Evolutionary conservation across 2,888 invertebrate species (phyloP).

Genomic region (Catocala sponsa): DNA sequence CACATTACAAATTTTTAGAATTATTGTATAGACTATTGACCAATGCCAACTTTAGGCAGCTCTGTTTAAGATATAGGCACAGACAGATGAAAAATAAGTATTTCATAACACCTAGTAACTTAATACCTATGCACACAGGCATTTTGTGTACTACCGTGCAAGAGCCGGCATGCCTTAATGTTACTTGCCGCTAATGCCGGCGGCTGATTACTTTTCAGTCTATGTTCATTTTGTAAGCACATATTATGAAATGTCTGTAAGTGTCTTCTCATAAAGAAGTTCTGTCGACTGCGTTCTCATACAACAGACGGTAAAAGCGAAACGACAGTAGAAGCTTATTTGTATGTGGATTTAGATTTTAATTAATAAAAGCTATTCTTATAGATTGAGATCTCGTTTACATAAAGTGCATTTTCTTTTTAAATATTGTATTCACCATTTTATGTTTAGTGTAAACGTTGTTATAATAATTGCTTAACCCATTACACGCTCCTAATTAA

Average conservation of each 20-base stretch:
- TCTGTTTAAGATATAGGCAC: constrained; percentile 20
- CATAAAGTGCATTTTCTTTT: constrained; percentile 20
- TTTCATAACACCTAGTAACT: no score
- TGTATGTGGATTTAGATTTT: constrained; percentile 3
- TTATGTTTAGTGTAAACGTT: not conserved
- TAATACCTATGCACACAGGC: no score
- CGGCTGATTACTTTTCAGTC: no score
- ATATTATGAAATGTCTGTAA: no score
- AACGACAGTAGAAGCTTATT: not conserved
- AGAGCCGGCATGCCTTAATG: no score
- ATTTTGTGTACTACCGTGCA: no score
- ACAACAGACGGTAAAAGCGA: not conserved
- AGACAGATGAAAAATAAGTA: no score
- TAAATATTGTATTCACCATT: not conserved
- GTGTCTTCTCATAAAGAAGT: no score
- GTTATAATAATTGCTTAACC: not conserved
- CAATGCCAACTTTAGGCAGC: constrained; percentile 25
- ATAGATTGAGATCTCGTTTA: constrained; percentile 46
- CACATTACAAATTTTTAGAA: constrained; percentile 30
- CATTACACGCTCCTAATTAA: no score
- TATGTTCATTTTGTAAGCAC: no score
- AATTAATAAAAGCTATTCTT: constrained; percentile 14
- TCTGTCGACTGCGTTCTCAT: not conserved
- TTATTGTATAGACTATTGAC: constrained; percentile 23
- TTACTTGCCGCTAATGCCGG: no score